Evolutionary conservation across 2,797 vertebrate genomes (phyloP).

Genomic region (Micrastur ruficollis): DNA sequence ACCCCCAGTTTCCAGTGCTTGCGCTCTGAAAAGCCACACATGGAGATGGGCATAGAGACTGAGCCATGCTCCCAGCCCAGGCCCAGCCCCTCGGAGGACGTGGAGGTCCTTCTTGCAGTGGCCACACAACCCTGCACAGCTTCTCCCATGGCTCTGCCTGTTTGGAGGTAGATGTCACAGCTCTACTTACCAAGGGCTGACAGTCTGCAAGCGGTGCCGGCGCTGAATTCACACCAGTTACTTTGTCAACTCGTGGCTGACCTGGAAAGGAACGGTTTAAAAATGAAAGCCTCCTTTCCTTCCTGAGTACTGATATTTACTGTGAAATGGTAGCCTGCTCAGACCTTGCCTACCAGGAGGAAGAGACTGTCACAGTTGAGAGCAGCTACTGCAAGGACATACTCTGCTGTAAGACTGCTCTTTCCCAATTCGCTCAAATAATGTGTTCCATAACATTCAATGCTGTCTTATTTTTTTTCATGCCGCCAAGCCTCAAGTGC

Average conservation of each 20-base stretch:
- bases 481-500: background rate
- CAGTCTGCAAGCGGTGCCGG: background rate
- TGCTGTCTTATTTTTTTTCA: background rate
- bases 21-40: background rate
- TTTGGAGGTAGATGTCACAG: background rate
- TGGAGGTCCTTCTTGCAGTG: background rate
- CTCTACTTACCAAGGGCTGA: background rate
- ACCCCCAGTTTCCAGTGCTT: background rate
- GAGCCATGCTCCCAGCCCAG: fast-evolving
- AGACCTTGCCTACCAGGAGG: background rate
- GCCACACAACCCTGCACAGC: background rate
- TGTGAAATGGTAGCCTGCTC: background rate
- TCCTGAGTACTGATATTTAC: background rate
- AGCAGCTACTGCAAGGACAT: background rate
- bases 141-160: background rate
- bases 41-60: background rate
- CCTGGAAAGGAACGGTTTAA: background rate
- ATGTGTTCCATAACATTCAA: background rate
- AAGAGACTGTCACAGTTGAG: background rate
- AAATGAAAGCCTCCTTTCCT: background rate
- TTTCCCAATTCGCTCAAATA: background rate
- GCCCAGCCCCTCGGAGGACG: fast-evolving
- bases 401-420: background rate
- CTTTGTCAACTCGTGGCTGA: background rate
- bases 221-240: background rate